A percentile compares a stretch with the other conserved stretches of the same genome.
Conservation (phyloP, 2,113 vertebrate species). For the Danionella cerebrum region DNA sequence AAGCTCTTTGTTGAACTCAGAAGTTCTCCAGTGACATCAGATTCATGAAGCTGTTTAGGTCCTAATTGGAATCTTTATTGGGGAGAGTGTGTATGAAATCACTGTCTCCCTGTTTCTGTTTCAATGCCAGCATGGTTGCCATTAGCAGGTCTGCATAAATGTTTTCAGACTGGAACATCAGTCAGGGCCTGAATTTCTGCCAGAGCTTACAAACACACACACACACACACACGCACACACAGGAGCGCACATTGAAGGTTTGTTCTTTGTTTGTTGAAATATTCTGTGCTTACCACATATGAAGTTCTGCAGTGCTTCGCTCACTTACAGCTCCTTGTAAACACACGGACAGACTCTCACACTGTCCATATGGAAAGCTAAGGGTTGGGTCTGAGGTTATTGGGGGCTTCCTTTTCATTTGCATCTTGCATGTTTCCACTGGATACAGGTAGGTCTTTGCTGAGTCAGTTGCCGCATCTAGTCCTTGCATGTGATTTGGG, state of each 20-base stretch:
- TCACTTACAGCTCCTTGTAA: neutral
- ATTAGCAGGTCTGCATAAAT: constrained; percentile 40
- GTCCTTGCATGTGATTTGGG: neutral
- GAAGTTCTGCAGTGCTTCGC: neutral
- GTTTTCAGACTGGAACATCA: constrained; percentile 37
- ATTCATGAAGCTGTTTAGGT: neutral
- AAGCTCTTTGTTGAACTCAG: neutral
- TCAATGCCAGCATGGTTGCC: constrained; percentile 32
- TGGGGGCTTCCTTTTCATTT: neutral
- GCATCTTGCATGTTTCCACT: neutral
- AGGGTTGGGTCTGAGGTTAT: neutral
- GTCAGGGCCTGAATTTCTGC: constrained; percentile 26
- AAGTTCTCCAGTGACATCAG: neutral
- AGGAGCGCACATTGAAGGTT: neutral
- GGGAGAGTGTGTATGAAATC: neutral
- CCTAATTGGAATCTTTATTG: constrained; percentile 1
- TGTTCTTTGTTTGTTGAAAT: constrained; percentile 8
- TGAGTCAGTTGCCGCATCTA: neutral
- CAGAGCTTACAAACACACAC: constrained; percentile 8
- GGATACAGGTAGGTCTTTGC: neutral
- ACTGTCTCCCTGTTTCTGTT: constrained; percentile 6
- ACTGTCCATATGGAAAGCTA: neutral
- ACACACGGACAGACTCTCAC: neutral
- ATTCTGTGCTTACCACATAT: constrained; percentile 1
- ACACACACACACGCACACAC: too few relatives aligned